A percentile compares a stretch with the other conserved stretches of the same genome.
Evolutionary conservation across 1,140 invertebrate genomes (phyloP).

Genomic region (Halyomorpha halys): DNA sequence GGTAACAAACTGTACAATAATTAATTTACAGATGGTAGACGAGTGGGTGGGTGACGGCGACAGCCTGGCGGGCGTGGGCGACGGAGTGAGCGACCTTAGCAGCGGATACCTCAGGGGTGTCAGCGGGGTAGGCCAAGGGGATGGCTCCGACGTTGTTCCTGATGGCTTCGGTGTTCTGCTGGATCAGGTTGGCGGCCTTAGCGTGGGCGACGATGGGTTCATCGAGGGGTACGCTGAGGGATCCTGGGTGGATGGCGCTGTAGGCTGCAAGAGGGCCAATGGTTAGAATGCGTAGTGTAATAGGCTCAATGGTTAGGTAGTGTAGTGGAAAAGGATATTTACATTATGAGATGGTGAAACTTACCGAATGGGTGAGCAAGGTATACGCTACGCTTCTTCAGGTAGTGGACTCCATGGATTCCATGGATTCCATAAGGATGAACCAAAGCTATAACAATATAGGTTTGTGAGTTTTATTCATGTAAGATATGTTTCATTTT

Average conservation of each 20-base stretch:
- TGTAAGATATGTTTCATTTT: no score
- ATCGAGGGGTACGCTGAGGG: neutral
- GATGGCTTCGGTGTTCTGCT: constrained; percentile 16
- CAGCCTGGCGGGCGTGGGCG: constrained; percentile 20
- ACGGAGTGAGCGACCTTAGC: constrained; percentile 40
- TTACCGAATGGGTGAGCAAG: neutral
- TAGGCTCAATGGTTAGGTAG: constrained; percentile 21
- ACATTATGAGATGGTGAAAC: neutral
- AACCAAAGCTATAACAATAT: neutral
- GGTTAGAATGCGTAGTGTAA: no score
- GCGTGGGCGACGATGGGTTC: constrained; percentile 20
- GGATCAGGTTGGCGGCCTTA: constrained; percentile 1
- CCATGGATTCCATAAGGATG: no score
- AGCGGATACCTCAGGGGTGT: constrained; percentile 40
- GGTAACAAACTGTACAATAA: no score
- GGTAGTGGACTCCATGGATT: no score
- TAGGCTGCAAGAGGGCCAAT: neutral
- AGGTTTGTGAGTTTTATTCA: no score
- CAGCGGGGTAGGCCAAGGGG: constrained; percentile 24
- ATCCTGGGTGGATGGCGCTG: constrained; percentile 30
- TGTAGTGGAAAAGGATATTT: neutral
- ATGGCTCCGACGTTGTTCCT: constrained; percentile 19
- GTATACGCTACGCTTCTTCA: neutral
- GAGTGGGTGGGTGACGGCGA: constrained; percentile 34
- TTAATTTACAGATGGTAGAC: neutral